Evolutionary conservation across 64 coral and sea anemone species (phyloP).

Genomic region (Montipora cactus): DNA sequence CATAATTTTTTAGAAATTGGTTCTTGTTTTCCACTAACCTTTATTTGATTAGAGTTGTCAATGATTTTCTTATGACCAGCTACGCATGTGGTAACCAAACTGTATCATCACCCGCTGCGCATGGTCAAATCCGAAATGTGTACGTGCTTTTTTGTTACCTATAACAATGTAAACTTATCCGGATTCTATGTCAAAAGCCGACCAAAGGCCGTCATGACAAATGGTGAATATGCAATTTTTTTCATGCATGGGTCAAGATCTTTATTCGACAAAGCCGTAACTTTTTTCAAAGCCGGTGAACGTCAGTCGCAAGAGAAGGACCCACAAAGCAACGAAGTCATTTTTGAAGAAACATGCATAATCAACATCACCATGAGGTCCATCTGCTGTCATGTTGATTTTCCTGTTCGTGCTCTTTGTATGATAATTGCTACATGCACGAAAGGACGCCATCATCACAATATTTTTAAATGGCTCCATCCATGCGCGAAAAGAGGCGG

Average conservation of each 20-base stretch:
- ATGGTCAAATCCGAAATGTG: background rate
- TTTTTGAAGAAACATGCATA: background rate
- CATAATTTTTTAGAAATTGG: too few species aligned
- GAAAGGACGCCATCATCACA: background rate
- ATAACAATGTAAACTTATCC: background rate
- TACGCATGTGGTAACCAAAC: background rate
- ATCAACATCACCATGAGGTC: background rate
- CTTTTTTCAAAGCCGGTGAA: too few species aligned
- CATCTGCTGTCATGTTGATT: background rate
- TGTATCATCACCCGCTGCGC: conserved; percentile 3
- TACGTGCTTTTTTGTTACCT: background rate
- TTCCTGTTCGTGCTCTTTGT: background rate
- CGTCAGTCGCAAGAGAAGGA: background rate
- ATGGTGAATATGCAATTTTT: background rate
- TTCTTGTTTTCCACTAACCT: too few species aligned
- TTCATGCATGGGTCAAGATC: background rate
- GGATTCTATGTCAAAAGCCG: background rate
- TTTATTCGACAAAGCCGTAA: background rate
- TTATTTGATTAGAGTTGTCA: background rate
- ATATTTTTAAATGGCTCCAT: conserved; percentile 37
- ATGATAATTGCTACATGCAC: conserved; percentile 1
- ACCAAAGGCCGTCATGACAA: background rate
- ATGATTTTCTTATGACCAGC: background rate
- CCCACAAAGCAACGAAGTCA: background rate
- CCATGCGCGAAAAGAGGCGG: background rate